Base-by-base conservation (phyloP, 2,113 vertebrate species). In the Passer domesticus region DNA sequence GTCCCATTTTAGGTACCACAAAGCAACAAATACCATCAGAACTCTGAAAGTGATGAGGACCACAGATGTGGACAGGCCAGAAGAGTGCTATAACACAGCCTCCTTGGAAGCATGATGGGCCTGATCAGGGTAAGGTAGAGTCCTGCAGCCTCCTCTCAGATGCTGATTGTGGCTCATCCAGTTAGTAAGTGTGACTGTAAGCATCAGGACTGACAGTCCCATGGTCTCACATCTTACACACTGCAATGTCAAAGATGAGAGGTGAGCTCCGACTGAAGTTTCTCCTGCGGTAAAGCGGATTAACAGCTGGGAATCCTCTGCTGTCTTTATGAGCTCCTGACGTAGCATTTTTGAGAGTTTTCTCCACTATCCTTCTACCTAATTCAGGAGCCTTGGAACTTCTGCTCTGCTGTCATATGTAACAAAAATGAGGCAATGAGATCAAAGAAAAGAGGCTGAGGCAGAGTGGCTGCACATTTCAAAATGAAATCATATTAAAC, bases 1-100 rank as follows among this genome's bases (percentile, higher is more conserved):
- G 56, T 21, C 19, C 44, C 35, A 43, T 13, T 78, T 78, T 1
- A 50, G 44, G 16, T 27, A 69, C 30, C 31, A 35, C 31, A 22
- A 31, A 75, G 41, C 28, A 74, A 56, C 8, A 60, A 56, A 83
- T 18, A 50, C 8, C 72, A 79, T 8, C 17, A 50, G 43, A 72
- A 66, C 25, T 50, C 53, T n/a, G 25, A 27, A 79, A 86, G 30
- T 1, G 3, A 74, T 24, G 8, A 55, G 21, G 28, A 44, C 46
- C 33, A n/a, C 11, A 6, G 21, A 68, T 6, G 37, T 18, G 11
- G 52, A 41, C 0, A 0, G 30, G 67, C 6, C 43, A 76, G 43
- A 62, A 53, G 6, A 55, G 5, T 15, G 22, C 46, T 75, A 46
- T 39, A 69, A 43, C 52, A 50, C 5, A 28, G 44, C 30, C 25